These are phyloP conservation scores for Harpagus bidentatus DNA, from an alignment of 2,113 vertebrate genomes.

Conservation along the genomic window DNA sequence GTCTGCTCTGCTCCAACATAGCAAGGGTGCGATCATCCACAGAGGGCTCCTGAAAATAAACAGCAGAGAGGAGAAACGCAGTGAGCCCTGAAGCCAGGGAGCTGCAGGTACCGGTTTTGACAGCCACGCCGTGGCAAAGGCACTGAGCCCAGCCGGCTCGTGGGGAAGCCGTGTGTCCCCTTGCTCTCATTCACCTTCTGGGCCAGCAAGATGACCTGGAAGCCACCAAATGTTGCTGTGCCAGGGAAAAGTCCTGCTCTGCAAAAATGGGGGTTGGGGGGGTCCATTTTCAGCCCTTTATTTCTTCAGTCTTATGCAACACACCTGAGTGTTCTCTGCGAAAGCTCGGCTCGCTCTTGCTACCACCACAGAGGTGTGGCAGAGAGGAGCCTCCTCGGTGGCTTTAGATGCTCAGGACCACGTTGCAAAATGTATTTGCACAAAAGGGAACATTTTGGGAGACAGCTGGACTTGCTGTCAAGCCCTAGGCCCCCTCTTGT, in stretches of 20 bases:
- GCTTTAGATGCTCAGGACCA: neutral
- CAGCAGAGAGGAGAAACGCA: neutral
- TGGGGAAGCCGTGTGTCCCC: neutral
- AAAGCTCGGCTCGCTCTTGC: neutral
- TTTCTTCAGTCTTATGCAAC: neutral
- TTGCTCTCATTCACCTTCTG: neutral
- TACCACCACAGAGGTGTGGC: neutral
- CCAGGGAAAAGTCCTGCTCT: neutral
- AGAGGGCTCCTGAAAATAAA: slow-evolving; percentile 17
- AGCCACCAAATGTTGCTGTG: neutral
- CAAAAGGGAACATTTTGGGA: rapidly evolving
- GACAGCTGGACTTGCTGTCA: neutral
- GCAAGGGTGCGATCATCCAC: neutral
- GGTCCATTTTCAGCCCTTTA: neutral
- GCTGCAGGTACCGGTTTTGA: rapidly evolving
- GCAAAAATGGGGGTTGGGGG: neutral
- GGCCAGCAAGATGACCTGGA: neutral
- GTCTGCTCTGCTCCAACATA: neutral
- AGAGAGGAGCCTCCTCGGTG: neutral
- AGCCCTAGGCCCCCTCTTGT: neutral
- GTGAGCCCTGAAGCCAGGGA: neutral
- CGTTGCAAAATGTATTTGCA: neutral
- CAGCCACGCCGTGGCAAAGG: rapidly evolving
- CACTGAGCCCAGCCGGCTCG: rapidly evolving
- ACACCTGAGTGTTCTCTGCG: neutral